phyloP scores from a whole-genome alignment of 2,888 invertebrate genomes.

The Ophion ventricosus region DNA sequence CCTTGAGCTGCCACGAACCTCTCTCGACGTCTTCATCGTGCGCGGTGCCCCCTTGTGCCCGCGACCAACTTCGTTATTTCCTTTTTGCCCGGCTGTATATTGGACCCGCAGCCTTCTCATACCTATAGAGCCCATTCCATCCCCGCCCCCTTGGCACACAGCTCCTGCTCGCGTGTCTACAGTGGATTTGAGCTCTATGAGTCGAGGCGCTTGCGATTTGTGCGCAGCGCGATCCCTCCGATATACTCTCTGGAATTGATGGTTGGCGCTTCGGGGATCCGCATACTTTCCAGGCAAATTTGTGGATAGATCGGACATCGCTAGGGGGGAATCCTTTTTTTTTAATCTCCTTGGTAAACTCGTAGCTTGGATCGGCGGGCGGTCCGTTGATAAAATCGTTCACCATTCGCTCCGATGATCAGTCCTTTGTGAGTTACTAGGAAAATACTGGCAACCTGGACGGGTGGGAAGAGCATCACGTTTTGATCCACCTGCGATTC shows the following conservation, averaged over 20 bases:
- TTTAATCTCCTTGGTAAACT: conserved; percentile 1
- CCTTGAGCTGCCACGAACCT: conserved; percentile 83
- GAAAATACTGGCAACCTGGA: not conserved
- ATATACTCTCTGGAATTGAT: conserved; percentile 46
- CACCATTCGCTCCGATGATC: not conserved
- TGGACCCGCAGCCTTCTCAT: conserved; percentile 14
- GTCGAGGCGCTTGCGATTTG: conserved; percentile 15
- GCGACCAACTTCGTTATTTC: conserved; percentile 34
- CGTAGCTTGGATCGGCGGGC: not conserved
- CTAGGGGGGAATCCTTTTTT: conserved; percentile 3
- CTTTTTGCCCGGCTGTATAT: conserved; percentile 29
- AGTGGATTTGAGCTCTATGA: conserved; percentile 35
- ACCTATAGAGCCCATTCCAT: conserved; percentile 3
- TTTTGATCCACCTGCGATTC: not conserved
- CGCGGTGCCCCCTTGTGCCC: conserved; percentile 33
- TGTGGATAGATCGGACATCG: conserved; percentile 43
- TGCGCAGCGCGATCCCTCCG: conserved; percentile 18
- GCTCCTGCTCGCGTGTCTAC: conserved; percentile 19
- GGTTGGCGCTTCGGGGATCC: conserved; percentile 44
- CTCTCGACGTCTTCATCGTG: conserved; percentile 82
- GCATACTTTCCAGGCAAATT: conserved; percentile 36
- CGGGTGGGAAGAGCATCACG: not conserved
- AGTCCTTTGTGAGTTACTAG: not conserved
- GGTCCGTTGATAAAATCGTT: conserved; percentile 2
- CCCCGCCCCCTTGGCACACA: not conserved